phyloP scores from a whole-genome alignment of 2,888 invertebrate genomes.

The Lepas anatifera region DNA sequence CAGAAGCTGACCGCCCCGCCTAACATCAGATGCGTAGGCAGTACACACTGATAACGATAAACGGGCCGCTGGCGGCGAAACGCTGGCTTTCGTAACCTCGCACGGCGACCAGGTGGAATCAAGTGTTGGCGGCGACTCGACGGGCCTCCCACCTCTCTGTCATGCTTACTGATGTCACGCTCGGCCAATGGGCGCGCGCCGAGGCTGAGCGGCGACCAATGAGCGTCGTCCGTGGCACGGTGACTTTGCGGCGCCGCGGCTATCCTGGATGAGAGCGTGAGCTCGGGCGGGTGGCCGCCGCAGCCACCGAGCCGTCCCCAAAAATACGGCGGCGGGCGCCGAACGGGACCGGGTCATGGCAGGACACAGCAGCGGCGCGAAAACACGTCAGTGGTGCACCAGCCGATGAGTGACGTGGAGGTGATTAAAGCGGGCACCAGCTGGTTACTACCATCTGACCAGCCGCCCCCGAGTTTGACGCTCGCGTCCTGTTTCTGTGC shows the following conservation, averaged over 20 bases:
- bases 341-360: too few relatives aligned
- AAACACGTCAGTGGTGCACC: neutral
- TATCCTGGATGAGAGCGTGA: neutral
- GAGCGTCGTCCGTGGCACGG: neutral
- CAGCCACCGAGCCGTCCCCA: neutral
- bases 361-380: neutral
- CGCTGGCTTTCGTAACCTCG: neutral
- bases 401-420: neutral
- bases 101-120: neutral
- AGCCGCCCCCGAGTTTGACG: neutral
- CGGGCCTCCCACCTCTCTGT: slow-evolving; percentile 12
- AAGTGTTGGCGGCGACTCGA: neutral
- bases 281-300: neutral
- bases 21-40: slow-evolving; percentile 6
- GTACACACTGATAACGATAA: neutral
- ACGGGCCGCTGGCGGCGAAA: neutral
- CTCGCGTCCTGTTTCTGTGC: neutral
- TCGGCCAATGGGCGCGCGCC: slow-evolving; percentile 10
- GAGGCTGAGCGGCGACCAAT: slow-evolving; percentile 2
- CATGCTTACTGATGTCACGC: slow-evolving; percentile 12
- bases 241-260: neutral
- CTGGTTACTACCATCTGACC: too few relatives aligned
- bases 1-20: slow-evolving; percentile 1
- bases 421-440: neutral
- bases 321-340: neutral